Base-by-base conservation (phyloP, 1,140 invertebrate species). In the Anastrepha obliqua region DNA sequence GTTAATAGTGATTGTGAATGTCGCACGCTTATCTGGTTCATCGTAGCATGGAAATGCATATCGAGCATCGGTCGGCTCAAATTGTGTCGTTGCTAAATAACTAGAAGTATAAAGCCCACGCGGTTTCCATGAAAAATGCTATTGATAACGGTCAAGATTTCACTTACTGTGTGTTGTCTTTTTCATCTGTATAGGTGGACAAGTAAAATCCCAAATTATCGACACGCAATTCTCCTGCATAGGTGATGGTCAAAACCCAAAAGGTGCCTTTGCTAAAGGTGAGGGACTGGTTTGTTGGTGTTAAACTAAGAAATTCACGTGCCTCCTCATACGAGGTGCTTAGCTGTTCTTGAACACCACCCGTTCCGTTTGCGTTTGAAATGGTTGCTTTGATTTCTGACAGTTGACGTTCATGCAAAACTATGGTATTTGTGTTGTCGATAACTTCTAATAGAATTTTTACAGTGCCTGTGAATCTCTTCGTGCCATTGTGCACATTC, bases 31-130 rank as follows among this genome's bases (percentile, higher is more conserved):
- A 1, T 90, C 94, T 0, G 98, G 98, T 90, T 99, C 98, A 91
- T 99, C 98, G 91, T 97, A 97, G 92, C 97, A 98, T 0, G 98
- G 98, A 90, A 98, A 98, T 1, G 96, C 97, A 87, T 95, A 94
- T 7, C 98, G 94, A 1, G 97, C 97, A 91, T 96, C 95, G 0
- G 96, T 97, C 1, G 97, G 95, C 90, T 98, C 95, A 90, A 98
- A 96, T 91, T 98, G 97, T 0, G 97, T 97, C 3, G 95, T 96
- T 11, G 95, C 95, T 59, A 97, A 91, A 90, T 95, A 96, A 87
- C 96, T 97, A 88, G 55, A 93, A 67, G 29, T 9, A 58, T 3
- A 9, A 9, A 55, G 9, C n/a, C n/a, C n/a, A n/a, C n/a, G n/a
- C n/a, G n/a, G n/a, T n/a, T n/a, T n/a, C n/a, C 1, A 55, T 55